Evolutionary conservation across 2,797 vertebrate genomes (phyloP).

Genomic region (Chloroceryle amazona): DNA sequence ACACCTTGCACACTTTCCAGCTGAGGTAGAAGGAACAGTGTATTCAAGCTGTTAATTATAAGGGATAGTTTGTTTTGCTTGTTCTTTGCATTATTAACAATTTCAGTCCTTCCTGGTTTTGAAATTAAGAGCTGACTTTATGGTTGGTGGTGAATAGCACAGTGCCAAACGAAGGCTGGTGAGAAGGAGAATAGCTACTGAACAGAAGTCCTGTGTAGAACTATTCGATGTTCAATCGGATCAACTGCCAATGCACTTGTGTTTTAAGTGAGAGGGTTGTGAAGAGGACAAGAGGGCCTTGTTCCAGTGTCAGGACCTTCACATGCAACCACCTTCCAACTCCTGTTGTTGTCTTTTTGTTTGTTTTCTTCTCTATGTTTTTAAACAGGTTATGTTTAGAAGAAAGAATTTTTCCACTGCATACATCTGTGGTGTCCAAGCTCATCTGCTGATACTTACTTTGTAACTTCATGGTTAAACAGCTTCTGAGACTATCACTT

Average conservation of each 20-base stretch:
- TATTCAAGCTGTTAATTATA: not conserved
- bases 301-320: not conserved
- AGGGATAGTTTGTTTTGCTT: fast-evolving
- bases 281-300: not conserved
- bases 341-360: not conserved
- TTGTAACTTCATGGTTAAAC: not conserved
- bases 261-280: not conserved
- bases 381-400: not conserved
- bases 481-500: not conserved
- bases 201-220: not conserved
- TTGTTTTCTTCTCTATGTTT: not conserved
- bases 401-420: not conserved
- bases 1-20: fast-evolving
- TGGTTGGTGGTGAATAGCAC: not conserved
- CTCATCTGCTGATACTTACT: not conserved
- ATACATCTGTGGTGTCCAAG: not conserved
- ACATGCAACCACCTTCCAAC: not conserved
- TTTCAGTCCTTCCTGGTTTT: not conserved
- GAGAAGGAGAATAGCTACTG: not conserved
- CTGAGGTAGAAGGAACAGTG: not conserved
- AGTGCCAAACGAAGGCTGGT: not conserved
- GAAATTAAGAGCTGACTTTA: not conserved
- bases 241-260: not conserved
- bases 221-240: not conserved
- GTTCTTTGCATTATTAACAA: fast-evolving